Base-by-base conservation (phyloP, 2,797 vertebrate genomes). In the Craterocephalus amniculus region DNA sequence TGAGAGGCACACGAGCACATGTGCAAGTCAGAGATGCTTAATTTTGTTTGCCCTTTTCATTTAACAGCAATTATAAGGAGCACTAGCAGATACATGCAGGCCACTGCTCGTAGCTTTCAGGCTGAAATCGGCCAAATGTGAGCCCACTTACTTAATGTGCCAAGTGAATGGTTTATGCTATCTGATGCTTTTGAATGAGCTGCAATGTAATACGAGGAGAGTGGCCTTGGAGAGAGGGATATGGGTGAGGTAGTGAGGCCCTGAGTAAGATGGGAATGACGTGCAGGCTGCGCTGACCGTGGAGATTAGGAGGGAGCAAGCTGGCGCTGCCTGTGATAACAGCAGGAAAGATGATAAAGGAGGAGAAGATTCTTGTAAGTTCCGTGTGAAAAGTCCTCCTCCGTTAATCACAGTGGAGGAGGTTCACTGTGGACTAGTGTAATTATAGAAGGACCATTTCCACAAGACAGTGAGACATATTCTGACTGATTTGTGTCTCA, bases 271-370 rank as follows among this genome's bases (percentile, higher is more conserved):
- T 16, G 4, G 60, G 57, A 72, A 87, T 87, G 79, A 74, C 80
- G 73, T 88, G 89, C 83, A 57, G 74, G 67, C 61, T 3, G 22
- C 27, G 14, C 68, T 67, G 61, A 66, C 72, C 56, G 52, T 40
- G 57, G 64, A 88, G 88, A 92, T 90, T 89, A 91, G 75, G 73
- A 71, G 59, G 59, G 78, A 83, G 74, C 70, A 14, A 78, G 79
- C 72, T 78, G 78, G 72, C 70, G 63, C 80, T 87, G 83, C 83
- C 86, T 88, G 85, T 54, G 83, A 93, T 89, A 92, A 87, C 80
- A 88, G 82, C 87, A 87, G 84, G 85, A 90, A 89, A 92, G 89
- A 91, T 91, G 89, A 93, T 91, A 87, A 88, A 88, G 76, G 27
- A 81, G 81, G 85, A 85, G 88, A 83, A 82, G 83, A 86, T 92